phyloP scores from a whole-genome alignment of 1,140 invertebrate species.

The Dreissena rostriformis region DNA sequence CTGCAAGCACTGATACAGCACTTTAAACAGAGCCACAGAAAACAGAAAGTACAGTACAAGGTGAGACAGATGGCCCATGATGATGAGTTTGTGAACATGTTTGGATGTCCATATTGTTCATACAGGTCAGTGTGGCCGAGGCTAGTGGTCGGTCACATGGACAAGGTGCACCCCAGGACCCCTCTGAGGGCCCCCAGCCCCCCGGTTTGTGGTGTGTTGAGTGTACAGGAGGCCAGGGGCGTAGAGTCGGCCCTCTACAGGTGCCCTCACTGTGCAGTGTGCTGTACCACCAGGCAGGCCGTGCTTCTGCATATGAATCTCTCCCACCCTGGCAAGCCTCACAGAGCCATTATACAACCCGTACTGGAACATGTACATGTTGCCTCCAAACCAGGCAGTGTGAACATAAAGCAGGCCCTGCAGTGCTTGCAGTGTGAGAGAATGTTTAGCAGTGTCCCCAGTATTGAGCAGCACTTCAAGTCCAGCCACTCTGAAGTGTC shows the following conservation, averaged over 20 bases:
- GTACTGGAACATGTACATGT: no score
- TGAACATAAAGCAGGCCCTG: no score
- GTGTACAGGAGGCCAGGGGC: neutral
- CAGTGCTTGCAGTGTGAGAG: no score
- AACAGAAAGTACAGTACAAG: neutral
- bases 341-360: no score
- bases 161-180: neutral
- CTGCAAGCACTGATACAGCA: no score
- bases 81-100: constrained; percentile 4
- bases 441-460: no score
- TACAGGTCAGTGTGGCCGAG: constrained; percentile 8
- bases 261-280: neutral
- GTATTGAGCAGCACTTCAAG: no score
- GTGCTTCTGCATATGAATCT: neutral
- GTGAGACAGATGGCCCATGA: neutral
- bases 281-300: neutral
- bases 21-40: no score
- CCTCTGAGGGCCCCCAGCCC: neutral
- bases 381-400: no score
- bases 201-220: neutral
- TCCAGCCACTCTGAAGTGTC: no score
- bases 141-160: neutral
- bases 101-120: constrained; percentile 33
- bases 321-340: neutral
- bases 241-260: neutral